Base-by-base conservation (phyloP, 2,888 invertebrate genomes). In the Erannis defoliaria region DNA sequence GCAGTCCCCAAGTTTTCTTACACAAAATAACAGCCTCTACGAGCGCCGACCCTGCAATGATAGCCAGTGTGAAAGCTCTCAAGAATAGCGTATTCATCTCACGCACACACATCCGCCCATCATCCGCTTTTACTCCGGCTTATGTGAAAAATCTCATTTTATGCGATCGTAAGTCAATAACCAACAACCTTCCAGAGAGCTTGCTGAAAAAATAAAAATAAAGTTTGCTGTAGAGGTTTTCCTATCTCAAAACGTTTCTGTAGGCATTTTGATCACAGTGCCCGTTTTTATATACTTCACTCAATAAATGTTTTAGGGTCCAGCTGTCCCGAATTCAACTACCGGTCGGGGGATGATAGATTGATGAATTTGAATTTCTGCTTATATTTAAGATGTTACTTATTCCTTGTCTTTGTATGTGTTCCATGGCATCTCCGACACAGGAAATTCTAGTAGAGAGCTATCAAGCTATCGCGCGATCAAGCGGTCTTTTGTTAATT, bases 1-100 rank as follows among this genome's bases (percentile, higher is more conserved):
- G 82, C 81, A 77, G 77, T 81, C 75, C 75, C 77, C 71, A 76
- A 77, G 81, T 66, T 68, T 80, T 78, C 76, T 73, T 76, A 77
- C 72, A 77, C 77, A 75, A 78, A 81, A 79, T 83, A 82, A 77
- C 81, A 31, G 51, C 40, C 48, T 56, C 38, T 49, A 40, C 45
- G 40, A 40, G 21, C 29, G 6, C n/a, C 29, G 19, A 6, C 48
- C 14, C 49, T 40, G 0, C 33, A 16, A 21, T 53, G 5, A 0
- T 9, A 21, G 2, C 9, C 62, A 54, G 62, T 49, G 19, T 54
- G 1, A 21, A 21, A 62, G 46, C 46, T 62, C 31, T 37, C 1
- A 8, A 35, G 6, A 45, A 29, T 37, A 49, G 31, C 21, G 21
- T 31, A 23, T 40, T 38, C 29, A 8, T 2, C 19, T 19, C 29